Conservation (phyloP, 1,140 invertebrate genomes). For the Formica selysi region DNA sequence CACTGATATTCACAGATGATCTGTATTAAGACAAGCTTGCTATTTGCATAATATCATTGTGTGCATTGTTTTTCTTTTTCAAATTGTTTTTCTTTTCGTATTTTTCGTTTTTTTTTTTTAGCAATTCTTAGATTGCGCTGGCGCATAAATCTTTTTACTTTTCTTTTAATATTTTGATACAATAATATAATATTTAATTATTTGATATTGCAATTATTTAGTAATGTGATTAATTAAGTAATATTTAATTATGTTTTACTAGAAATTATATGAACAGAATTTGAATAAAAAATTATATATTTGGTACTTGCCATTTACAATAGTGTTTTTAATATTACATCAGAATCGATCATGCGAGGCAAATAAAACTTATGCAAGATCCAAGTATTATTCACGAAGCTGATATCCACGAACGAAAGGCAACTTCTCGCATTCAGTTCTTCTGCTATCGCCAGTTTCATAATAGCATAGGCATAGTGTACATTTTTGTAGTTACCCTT, state of each 20-base stretch:
- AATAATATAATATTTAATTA: too few relatives aligned
- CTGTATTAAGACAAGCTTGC: neutral
- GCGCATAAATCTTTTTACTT: neutral
- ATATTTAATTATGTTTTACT: neutral
- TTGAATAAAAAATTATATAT: slow-evolving; percentile 17
- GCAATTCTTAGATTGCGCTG: neutral
- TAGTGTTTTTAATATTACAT: slow-evolving; percentile 9
- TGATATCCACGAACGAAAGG: slow-evolving; percentile 44
- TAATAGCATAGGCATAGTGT: neutral
- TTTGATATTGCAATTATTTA: too few relatives aligned
- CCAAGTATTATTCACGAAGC: slow-evolving; percentile 26
- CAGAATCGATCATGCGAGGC: slow-evolving; percentile 21
- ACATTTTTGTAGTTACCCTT: slow-evolving; percentile 27
- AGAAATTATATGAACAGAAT: neutral
- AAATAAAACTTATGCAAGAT: neutral
- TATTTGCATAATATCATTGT: neutral
- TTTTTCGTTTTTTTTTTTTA: neutral
- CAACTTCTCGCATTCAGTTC: slow-evolving; percentile 36
- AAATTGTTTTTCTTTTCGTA: neutral
- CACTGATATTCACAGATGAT: neutral
- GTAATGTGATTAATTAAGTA: neutral
- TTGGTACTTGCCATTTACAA: neutral
- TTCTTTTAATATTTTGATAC: too few relatives aligned
- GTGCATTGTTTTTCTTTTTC: neutral
- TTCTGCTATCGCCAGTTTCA: slow-evolving; percentile 34